Percentiles rank a stretch among this genome's conserved stretches.
phyloP scores from a whole-genome alignment of 1,140 invertebrate species.

The Globodera ellingtonae region DNA sequence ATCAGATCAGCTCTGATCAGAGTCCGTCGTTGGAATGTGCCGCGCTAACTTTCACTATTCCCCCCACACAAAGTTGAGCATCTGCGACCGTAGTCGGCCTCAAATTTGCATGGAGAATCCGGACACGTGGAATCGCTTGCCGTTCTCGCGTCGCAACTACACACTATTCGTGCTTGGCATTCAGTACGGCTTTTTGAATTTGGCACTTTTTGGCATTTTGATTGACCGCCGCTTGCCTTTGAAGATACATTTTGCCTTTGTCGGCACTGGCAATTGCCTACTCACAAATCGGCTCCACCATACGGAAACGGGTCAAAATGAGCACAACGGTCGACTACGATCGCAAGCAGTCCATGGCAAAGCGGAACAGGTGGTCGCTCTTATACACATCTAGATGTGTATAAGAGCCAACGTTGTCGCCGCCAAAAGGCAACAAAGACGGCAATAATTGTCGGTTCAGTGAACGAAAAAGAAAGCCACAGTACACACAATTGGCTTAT shows the following conservation, averaged over 20 bases:
- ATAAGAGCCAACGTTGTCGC: too few relatives aligned
- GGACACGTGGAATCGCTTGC: conserved; percentile 53
- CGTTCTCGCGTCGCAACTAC: conserved; percentile 58
- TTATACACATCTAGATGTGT: too few relatives aligned
- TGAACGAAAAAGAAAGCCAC: too few relatives aligned
- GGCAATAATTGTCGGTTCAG: too few relatives aligned
- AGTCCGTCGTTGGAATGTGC: background rate
- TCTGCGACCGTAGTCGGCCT: conserved; percentile 51
- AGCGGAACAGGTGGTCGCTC: conserved; percentile 39
- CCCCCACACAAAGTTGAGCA: conserved; percentile 40
- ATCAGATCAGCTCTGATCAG: too few relatives aligned
- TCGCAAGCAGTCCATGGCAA: conserved; percentile 39
- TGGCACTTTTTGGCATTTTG: background rate
- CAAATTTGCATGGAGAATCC: conserved; percentile 58
- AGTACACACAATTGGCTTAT: too few relatives aligned
- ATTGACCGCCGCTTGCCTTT: background rate
- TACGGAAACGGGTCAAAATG: conserved; percentile 54
- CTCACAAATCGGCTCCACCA: conserved; percentile 63
- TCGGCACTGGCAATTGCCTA: conserved; percentile 59
- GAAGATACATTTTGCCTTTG: conserved; percentile 56
- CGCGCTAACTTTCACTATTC: too few relatives aligned
- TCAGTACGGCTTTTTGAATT: conserved; percentile 41
- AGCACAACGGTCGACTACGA: conserved; percentile 51
- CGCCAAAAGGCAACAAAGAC: too few relatives aligned
- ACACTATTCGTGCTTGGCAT: conserved; percentile 60